Base-by-base conservation (phyloP, 2,888 invertebrate genomes). In the Drosophila imparisetae region DNA sequence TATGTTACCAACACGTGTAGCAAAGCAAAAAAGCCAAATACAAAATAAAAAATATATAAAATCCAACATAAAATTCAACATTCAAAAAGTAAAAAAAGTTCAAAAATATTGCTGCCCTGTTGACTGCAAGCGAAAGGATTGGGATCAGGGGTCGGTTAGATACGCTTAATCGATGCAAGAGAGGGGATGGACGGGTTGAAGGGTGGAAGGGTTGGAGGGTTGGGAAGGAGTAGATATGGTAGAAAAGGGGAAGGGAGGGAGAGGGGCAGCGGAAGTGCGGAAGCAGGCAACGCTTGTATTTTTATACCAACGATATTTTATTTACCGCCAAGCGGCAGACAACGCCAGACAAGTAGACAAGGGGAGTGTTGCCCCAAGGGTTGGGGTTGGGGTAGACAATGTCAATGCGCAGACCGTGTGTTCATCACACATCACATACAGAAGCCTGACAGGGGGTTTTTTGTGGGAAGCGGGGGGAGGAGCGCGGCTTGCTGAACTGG, bases 321-420 rank as follows among this genome's bases (percentile, higher is more conserved):
- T 90, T 91, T 90, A 91, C 89, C 81, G 91, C 90, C 85, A 81
- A 81, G 75, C 77, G 83, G 90, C 88, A 90, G 87, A 89, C 87
- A 81, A 74, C 40, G 66, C 66, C 45, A 60, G 66, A 58, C 68
- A 27, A 45, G 60, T 65, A 27, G 68, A 21, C 49, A 49, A 32
- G 30, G 38, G 30, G 30, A 7, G 50, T 27, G 27, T 49, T 27
- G 45, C 21, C 45, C 45, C 21, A 53, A 27, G 40, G n/a, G n/a
- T 0, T 66, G 55, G 58, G 8, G n/a, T n/a, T 27, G 59, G 62
- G 70, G 64, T 73, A 83, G 74, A 80, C 86, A 86, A 83, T 86
- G 85, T 81, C 86, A 89, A 83, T 85, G 88, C 72, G 77, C 88
- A 77, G 74, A 67, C 74, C 66, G 74, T 70, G 86, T 72, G 86